Conservation (phyloP, 2,888 invertebrate genomes). For the Pollenia amentaria region DNA sequence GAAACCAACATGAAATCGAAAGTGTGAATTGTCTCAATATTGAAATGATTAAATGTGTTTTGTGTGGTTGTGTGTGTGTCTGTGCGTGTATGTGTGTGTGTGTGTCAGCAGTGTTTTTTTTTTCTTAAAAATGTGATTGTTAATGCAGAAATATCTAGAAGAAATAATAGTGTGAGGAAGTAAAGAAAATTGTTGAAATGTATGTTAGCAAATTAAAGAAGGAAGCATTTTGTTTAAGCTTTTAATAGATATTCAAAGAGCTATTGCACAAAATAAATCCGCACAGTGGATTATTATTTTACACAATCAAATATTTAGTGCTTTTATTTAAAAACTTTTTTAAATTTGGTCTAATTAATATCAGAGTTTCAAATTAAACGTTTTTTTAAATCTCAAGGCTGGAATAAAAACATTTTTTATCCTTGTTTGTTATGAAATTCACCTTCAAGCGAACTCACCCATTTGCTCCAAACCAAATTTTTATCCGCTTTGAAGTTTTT, state of each 20-base stretch:
- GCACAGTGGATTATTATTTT: no score
- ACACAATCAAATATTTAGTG: no score
- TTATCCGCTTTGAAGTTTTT: no score
- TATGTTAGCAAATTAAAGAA: slow-evolving; percentile 1
- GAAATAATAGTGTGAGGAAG: slow-evolving; percentile 9
- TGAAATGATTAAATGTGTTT: slow-evolving; percentile 17
- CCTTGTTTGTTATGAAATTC: no score
- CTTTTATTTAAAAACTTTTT: no score
- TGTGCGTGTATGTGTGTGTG: not conserved
- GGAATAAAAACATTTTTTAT: slow-evolving; percentile 21
- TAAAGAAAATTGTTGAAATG: slow-evolving; percentile 17
- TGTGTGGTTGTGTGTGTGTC: not conserved
- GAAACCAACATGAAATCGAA: slow-evolving; percentile 59
- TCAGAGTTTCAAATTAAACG: no score
- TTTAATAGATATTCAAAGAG: no score
- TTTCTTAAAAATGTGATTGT: slow-evolving; percentile 1
- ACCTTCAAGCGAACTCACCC: no score
- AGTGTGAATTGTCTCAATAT: slow-evolving; percentile 6
- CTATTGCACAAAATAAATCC: no score
- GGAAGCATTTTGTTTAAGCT: no score
- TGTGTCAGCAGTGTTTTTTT: slow-evolving; percentile 52
- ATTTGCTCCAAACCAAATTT: no score
- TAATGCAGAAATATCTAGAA: not conserved
- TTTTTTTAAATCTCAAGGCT: not conserved
- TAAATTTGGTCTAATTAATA: no score